These are phyloP conservation scores for Oscheius sp. DNA, from an alignment of 2,888 invertebrate genomes.

Conservation along the genomic window DNA sequence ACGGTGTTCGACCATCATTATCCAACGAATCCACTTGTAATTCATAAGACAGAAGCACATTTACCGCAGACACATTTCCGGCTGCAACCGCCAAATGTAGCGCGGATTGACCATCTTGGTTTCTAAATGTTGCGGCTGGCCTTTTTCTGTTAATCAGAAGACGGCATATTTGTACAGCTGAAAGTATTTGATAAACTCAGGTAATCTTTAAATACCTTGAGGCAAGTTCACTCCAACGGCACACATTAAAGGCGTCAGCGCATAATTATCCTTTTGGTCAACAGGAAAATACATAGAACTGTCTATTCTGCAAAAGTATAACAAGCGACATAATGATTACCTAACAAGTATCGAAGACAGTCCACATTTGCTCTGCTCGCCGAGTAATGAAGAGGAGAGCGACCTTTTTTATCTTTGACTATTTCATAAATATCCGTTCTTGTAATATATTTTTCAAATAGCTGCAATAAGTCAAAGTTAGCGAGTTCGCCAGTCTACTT, in stretches of 20 bases:
- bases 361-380: slow-evolving; percentile 54
- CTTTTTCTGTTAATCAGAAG: slow-evolving; percentile 57
- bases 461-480: neutral
- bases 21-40: slow-evolving; percentile 53
- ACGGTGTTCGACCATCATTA: slow-evolving; percentile 63
- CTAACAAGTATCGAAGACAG: slow-evolving; percentile 42
- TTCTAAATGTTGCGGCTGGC: slow-evolving; percentile 41
- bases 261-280: slow-evolving; percentile 64
- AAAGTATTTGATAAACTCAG: neutral
- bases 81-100: slow-evolving; percentile 70
- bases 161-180: slow-evolving; percentile 58
- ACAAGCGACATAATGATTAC: slow-evolving; percentile 1
- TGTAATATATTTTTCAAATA: slow-evolving; percentile 42
- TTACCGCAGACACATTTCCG: slow-evolving; percentile 57
- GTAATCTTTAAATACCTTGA: slow-evolving; percentile 36
- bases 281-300: slow-evolving; percentile 53
- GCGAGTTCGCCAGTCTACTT: slow-evolving; percentile 39
- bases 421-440: slow-evolving; percentile 35
- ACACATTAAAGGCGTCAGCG: slow-evolving; percentile 68
- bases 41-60: slow-evolving; percentile 51
- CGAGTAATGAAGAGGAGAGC: slow-evolving; percentile 68
- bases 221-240: slow-evolving; percentile 59
- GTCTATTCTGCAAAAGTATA: slow-evolving; percentile 9
- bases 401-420: slow-evolving; percentile 51
- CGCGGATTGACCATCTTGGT: slow-evolving; percentile 56